Conservation (phyloP, 2,888 invertebrate genomes). For the Blastobasis lacticolella region DNA sequence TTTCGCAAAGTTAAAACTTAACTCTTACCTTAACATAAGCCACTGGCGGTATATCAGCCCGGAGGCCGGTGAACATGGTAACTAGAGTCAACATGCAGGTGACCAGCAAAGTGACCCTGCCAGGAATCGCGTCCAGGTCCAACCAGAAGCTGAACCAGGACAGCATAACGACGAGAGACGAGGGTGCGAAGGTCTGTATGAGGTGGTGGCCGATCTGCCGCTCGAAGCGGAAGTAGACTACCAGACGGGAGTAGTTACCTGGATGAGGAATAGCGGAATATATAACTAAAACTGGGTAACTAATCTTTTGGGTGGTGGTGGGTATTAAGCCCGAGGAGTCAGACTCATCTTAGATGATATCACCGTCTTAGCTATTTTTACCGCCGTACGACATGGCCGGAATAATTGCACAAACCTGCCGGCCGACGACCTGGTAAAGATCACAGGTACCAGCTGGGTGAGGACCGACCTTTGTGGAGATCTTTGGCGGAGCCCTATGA, state of each 20-base stretch:
- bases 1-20: not conserved
- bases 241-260: constrained; percentile 86
- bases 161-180: constrained; percentile 85
- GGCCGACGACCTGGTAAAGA: no score
- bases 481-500: no score
- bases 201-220: constrained; percentile 89
- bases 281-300: no score
- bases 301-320: no score
- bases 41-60: constrained; percentile 89
- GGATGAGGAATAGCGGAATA: constrained; percentile 19
- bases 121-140: constrained; percentile 88
- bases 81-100: constrained; percentile 89
- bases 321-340: no score
- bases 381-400: no score
- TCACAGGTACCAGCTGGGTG: no score
- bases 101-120: constrained; percentile 85
- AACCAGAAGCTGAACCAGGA: constrained; percentile 94
- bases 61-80: constrained; percentile 88
- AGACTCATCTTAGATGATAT: no score
- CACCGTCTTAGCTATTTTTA: no score
- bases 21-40: constrained; percentile 85
- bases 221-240: constrained; percentile 86
- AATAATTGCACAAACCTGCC: no score
- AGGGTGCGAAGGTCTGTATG: constrained; percentile 90
- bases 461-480: no score